These are phyloP conservation scores for Ceyx erithaca DNA, from an alignment of 2,797 vertebrate genomes.

Conservation along the genomic window DNA sequence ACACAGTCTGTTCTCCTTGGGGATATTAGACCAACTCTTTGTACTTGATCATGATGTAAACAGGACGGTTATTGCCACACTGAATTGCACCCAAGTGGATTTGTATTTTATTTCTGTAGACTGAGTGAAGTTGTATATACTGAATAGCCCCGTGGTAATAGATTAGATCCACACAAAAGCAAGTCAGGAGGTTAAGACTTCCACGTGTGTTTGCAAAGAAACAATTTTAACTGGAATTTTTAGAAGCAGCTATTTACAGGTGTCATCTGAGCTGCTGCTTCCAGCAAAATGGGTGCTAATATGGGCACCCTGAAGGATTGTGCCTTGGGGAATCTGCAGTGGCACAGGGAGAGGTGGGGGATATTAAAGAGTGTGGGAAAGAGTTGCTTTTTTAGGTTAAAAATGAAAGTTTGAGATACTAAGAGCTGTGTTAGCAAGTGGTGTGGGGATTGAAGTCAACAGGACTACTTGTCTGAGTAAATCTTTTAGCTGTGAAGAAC, in stretches of 20 bases:
- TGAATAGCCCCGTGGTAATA: not conserved
- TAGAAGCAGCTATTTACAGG: not conserved
- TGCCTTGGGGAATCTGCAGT: not conserved
- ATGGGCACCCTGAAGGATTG: not conserved
- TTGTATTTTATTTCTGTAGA: conserved; percentile 32
- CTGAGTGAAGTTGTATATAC: not conserved
- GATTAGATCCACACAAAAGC: not conserved
- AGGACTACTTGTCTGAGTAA: not conserved
- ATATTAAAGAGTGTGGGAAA: not conserved
- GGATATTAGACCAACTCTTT: conserved; percentile 31
- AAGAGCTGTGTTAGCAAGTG: not conserved
- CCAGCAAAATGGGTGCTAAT: not conserved
- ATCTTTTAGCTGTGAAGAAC: not conserved
- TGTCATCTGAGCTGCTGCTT: not conserved
- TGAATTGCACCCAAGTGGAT: conserved; percentile 42
- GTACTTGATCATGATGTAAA: conserved; percentile 34
- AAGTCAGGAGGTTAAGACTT: not conserved
- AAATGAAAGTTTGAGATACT: not conserved
- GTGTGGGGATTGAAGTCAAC: not conserved
- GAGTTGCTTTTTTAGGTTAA: not conserved
- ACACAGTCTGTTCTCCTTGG: not conserved
- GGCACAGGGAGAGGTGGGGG: not conserved
- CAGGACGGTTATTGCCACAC: conserved; percentile 11
- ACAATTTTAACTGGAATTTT: not conserved
- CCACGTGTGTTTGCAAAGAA: not conserved